These are phyloP conservation scores for Diplogasteroides magnus DNA, from an alignment of 1,140 invertebrate genomes.

Conservation along the genomic window DNA sequence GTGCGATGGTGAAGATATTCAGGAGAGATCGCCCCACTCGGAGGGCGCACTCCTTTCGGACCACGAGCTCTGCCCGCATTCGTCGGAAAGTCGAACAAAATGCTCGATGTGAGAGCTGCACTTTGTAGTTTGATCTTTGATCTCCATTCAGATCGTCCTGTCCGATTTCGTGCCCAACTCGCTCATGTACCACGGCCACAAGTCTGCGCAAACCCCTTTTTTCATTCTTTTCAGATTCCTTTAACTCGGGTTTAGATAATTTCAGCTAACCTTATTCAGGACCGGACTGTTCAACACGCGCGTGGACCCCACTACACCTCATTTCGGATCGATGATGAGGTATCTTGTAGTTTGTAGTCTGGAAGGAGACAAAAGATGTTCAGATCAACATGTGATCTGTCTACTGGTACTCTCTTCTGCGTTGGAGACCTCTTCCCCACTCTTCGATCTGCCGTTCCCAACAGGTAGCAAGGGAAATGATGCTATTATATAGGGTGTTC, in stretches of 20 bases:
- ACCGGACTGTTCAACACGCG: constrained; percentile 52
- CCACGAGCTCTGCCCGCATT: constrained; percentile 36
- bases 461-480: too few species aligned
- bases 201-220: constrained; percentile 16
- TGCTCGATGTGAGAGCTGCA: too few species aligned
- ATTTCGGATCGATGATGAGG: constrained; percentile 53
- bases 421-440: constrained; percentile 54
- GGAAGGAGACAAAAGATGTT: too few species aligned
- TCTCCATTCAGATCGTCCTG: constrained; percentile 52
- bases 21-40: constrained; percentile 3
- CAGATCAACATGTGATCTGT: constrained; percentile 44
- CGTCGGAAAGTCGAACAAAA: too few species aligned
- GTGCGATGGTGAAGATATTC: constrained; percentile 16
- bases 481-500: too few species aligned
- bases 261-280: constrained; percentile 24
- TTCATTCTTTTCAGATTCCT: constrained; percentile 13
- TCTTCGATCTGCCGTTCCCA: constrained; percentile 17
- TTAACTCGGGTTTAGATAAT: neutral
- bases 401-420: constrained; percentile 46
- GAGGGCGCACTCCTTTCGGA: constrained; percentile 46
- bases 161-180: constrained; percentile 52
- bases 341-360: too few species aligned
- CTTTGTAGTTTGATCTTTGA: constrained; percentile 37
- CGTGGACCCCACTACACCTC: constrained; percentile 49
- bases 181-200: constrained; percentile 52